A percentile compares a stretch with the other conserved stretches of the same genome.
Conservation (phyloP, 2,888 invertebrate genomes). For the Lepidocyrtoides sp. region DNA sequence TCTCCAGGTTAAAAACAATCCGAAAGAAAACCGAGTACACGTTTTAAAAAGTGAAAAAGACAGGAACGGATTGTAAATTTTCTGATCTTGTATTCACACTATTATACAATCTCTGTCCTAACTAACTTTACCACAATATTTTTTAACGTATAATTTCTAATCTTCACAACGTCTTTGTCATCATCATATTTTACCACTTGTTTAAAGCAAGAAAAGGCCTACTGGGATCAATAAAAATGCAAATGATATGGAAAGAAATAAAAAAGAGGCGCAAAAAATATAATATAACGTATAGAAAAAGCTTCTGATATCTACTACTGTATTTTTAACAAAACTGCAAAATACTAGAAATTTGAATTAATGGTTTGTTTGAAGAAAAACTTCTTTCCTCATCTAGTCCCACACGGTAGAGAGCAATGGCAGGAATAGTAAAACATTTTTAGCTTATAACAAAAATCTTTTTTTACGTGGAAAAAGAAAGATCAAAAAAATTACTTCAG, state of each 20-base stretch:
- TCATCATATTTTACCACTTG: conserved; percentile 33
- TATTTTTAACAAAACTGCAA: background rate
- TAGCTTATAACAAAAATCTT: conserved; percentile 62
- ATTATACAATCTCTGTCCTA: conserved; percentile 39
- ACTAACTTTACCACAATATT: conserved; percentile 3
- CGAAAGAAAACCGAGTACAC: background rate
- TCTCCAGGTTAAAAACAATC: background rate
- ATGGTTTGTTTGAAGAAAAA: no score
- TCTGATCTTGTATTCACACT: background rate
- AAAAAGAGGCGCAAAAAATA: background rate
- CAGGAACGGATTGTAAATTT: conserved; percentile 30
- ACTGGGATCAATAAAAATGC: conserved; percentile 82
- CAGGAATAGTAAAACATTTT: background rate
- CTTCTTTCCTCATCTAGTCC: background rate
- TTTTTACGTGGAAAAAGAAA: background rate
- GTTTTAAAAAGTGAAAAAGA: background rate
- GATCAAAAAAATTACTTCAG: background rate
- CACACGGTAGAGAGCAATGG: background rate
- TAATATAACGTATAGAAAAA: background rate
- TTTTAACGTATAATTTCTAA: conserved; percentile 38
- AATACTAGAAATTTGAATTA: background rate
- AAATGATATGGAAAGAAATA: conserved; percentile 58
- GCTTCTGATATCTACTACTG: background rate
- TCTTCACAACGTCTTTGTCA: conserved; percentile 46
- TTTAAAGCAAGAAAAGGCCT: conserved; percentile 41